Evolutionary conservation across 2,888 invertebrate genomes (phyloP), one percentile per base, ranked within the genome.

Genomic region (Ceriagrion tenellum): DNA sequence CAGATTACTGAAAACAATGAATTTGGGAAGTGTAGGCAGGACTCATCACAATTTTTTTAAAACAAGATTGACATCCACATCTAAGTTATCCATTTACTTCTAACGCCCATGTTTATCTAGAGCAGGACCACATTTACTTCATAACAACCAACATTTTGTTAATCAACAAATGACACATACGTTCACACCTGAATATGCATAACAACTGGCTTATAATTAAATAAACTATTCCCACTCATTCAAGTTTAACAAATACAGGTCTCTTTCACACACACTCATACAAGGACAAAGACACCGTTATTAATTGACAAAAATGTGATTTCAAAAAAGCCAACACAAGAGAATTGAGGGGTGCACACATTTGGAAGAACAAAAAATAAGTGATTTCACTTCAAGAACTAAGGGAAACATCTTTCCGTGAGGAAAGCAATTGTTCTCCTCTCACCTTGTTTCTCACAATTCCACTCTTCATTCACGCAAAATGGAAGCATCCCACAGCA

Each of bases 381-480:
- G 47, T 10, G 55, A 55, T 89, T n/a, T 16, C 55, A 89, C 47
- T 55, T 23, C 89, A 47, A 93, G 69, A 47, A 93, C 56, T 91
- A 20, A 69, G 69, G 93, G 93, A 93, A 93, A 93, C 59, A 91
- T 26, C 63, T 93, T 69, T 93, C 93, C 35, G 26, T 47, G 69
- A 69, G 63, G 69, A 93, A 69, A 81, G 30, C 81, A 81, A 81
- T 93, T 26, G 63, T 69, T 93, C 93, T 93, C 93, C 93, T 93
- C 93, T 93, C 93, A 93, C 93, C 93, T 93, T 69, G 69, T 93
- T 93, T 81, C 81, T 81, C 81, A 93, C 69, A 93, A 91, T 93
- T 69, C n/a, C 63, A 93, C 63, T 93, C 93, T 93, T 93, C 93
- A 93, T 93, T 93, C 93, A 93, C 93, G 93, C 93, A 69, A 74